Percentiles rank a stretch among this genome's conserved stretches.
Evolutionary conservation across 2,888 invertebrate species (phyloP).

Genomic region (Drosophila fungiperda): DNA sequence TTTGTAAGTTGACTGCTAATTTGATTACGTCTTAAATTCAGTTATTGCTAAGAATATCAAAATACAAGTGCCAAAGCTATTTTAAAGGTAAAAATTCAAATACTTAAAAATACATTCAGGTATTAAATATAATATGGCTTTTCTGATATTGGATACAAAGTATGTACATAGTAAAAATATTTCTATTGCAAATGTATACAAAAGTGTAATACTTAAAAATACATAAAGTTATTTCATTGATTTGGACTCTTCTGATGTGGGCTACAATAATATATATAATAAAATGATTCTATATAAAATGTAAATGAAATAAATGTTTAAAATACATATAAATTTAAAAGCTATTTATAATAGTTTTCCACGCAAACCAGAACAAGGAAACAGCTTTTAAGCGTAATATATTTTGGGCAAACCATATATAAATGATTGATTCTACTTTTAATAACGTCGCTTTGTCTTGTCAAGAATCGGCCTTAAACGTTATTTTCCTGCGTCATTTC

Average conservation of each 20-base stretch:
- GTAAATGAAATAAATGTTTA: neutral
- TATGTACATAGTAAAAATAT: too few relatives aligned
- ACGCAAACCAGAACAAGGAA: neutral
- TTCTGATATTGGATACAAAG: too few relatives aligned
- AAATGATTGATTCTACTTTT: conserved; percentile 9
- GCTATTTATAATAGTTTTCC: neutral
- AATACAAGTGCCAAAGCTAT: neutral
- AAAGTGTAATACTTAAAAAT: too few relatives aligned
- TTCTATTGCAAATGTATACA: too few relatives aligned
- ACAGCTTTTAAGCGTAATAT: neutral
- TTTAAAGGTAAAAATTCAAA: neutral
- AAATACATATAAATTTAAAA: neutral
- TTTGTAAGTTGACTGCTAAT: conserved; percentile 17
- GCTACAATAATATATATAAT: neutral
- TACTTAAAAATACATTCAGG: neutral
- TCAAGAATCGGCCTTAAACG: conserved; percentile 66
- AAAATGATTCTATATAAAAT: neutral
- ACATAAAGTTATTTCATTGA: neutral
- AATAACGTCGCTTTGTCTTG: conserved; percentile 52
- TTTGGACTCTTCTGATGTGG: neutral
- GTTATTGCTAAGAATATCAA: conserved; percentile 27
- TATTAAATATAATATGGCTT: too few relatives aligned
- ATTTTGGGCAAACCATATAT: neutral
- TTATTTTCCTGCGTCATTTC: conserved; percentile 13
- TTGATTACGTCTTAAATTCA: conserved; percentile 1